Base-by-base conservation (phyloP, 2,113 vertebrate genomes). In the Zosterops japonicus region DNA sequence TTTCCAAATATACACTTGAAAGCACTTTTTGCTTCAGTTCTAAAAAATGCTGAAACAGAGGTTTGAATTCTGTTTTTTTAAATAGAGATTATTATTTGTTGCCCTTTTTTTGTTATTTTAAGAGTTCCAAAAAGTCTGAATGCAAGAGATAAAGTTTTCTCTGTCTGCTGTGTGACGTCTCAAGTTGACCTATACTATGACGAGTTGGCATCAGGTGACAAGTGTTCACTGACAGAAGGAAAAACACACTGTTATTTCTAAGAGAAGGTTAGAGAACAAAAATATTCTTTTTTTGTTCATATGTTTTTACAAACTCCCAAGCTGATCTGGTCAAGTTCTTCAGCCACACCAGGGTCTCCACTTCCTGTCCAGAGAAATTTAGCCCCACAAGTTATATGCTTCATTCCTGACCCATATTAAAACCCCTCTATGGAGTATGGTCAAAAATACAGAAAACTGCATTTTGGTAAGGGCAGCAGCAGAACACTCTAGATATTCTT, bases 1-100 rank as follows among this genome's bases (percentile, higher is more conserved):
- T 94, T 95, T 85, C 89, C 44, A 91, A 95, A 75, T 60, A 84
- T 16, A 75, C 49, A 23, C 61, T 69, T 94, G 74, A 82, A 95
- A 87, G n/a, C 0, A 1, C 6, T 69, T 82, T 89, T 89, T 87
- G 14, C 46, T 84, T 63, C 35, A 53, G 17, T 78, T 87, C 69
- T 77, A 90, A 75, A 88, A 88, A 93, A 47, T 80, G 53, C 41
- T 79, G 61, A 92, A 96, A 67, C 25, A 63, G 56, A 70, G 27
- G 21, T 80, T 93, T 93, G 63, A 87, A 71, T 93, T 80, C 42
- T 94, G 67, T 35, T 96, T 88, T 81, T 67, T 20, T 87, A 75
- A 97, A 36, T 25, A 61, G 44, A 71, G 47, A 61, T 89, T 90
- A 39, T 12, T 77, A 35, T 85, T 57, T n/a, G 6, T 72, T 80